Conservation (phyloP, 2,113 vertebrate species). For the Nothoprocta pentlandii region DNA sequence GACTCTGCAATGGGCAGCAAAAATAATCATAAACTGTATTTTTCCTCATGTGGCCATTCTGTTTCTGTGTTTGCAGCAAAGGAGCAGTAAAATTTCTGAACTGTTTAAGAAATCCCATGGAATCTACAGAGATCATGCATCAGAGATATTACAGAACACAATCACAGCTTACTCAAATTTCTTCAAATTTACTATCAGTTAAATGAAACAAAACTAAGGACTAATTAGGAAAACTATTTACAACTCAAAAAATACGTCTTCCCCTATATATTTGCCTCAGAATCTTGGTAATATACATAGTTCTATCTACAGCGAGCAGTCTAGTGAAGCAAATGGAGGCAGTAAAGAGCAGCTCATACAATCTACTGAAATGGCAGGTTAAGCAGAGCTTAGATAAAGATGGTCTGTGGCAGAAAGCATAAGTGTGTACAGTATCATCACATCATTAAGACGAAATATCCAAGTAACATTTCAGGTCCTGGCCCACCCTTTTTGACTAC, state of each 20-base stretch:
- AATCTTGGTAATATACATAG: fast-evolving
- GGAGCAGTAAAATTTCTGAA: background rate
- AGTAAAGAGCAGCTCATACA: fast-evolving
- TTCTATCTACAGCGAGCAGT: no score
- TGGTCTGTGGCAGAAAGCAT: background rate
- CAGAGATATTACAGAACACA: background rate
- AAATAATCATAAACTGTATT: background rate
- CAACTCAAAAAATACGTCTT: background rate
- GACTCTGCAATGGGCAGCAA: background rate
- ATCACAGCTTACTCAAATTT: background rate
- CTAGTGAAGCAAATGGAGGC: fast-evolving
- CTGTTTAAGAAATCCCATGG: background rate
- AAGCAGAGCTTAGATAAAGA: background rate
- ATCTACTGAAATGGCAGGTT: background rate
- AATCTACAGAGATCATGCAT: background rate
- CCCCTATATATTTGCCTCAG: background rate
- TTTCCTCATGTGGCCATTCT: no score
- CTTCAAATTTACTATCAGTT: background rate
- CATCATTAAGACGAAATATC: background rate
- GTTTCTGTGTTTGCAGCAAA: background rate
- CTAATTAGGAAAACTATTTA: background rate
- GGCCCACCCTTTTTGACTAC: background rate
- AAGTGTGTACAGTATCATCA: fast-evolving
- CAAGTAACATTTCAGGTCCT: background rate
- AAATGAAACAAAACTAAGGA: background rate